Percentiles rank a stretch among this genome's conserved stretches.
These are phyloP conservation scores for Paralvinella palmiformis DNA, from an alignment of 1,140 invertebrate species.

Conservation along the genomic window DNA sequence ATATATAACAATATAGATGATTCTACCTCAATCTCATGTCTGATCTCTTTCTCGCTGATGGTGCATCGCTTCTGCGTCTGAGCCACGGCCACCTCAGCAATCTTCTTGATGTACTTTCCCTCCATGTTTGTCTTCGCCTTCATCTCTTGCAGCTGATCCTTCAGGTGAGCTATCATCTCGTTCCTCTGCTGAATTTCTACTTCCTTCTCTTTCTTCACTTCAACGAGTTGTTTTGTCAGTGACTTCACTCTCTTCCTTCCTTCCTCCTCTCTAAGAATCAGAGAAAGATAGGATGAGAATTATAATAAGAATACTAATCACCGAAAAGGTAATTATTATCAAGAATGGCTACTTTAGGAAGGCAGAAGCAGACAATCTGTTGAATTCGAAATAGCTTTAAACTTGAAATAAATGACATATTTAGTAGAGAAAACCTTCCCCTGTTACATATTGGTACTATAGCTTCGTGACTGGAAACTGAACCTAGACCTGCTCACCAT, in stretches of 20 bases:
- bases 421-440: too few relatives aligned
- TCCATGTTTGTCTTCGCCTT: slow-evolving; percentile 50
- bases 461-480: too few relatives aligned
- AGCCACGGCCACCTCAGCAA: slow-evolving; percentile 40
- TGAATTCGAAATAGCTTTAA: too few relatives aligned
- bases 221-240: slow-evolving; percentile 36
- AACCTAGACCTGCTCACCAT: too few relatives aligned
- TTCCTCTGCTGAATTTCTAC: slow-evolving; percentile 43
- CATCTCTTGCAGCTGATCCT: slow-evolving; percentile 40
- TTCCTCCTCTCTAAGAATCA: slow-evolving; percentile 36
- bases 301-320: too few relatives aligned
- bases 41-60: slow-evolving; percentile 38
- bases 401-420: too few relatives aligned
- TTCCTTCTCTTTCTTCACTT: slow-evolving; percentile 46
- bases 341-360: too few relatives aligned
- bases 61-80: slow-evolving; percentile 44
- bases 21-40: slow-evolving; percentile 38
- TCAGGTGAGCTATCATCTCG: slow-evolving; percentile 49
- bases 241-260: slow-evolving; percentile 37
- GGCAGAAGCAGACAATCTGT: too few relatives aligned
- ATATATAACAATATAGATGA: not conserved
- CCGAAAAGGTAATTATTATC: too few relatives aligned
- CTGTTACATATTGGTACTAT: too few relatives aligned
- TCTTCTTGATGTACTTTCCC: slow-evolving; percentile 48
- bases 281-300: too few relatives aligned